These are phyloP conservation scores for Gonatopus flavifemur DNA, from an alignment of 1,140 invertebrate genomes.

Conservation along the genomic window DNA sequence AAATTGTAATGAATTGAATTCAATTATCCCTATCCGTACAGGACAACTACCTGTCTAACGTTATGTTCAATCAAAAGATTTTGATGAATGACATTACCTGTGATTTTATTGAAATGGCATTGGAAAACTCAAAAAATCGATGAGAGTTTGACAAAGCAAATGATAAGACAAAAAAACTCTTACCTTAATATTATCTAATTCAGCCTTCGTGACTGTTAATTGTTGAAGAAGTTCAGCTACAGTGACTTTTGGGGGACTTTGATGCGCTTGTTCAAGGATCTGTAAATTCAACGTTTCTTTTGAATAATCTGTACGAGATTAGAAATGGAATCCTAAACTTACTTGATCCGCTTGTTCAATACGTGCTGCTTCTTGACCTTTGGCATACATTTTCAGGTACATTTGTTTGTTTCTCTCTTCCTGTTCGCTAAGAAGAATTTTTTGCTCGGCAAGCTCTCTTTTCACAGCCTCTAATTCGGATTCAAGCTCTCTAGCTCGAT, in stretches of 20 bases:
- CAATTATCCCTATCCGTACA: too few relatives aligned
- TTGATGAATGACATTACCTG: too few relatives aligned
- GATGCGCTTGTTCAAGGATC: conserved; percentile 64
- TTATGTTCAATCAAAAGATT: too few relatives aligned
- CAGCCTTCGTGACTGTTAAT: conserved; percentile 76
- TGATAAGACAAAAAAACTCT: background rate
- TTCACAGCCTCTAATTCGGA: conserved; percentile 69
- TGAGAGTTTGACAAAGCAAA: conserved; percentile 2
- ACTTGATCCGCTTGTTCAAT: conserved; percentile 68
- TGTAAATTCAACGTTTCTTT: conserved; percentile 50
- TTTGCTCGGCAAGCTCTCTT: conserved; percentile 61
- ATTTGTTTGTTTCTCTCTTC: conserved; percentile 75
- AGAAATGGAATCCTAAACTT: too few relatives aligned
- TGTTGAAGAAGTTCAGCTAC: conserved; percentile 78
- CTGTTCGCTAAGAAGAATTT: conserved; percentile 60
- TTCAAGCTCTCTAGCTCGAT: conserved; percentile 68
- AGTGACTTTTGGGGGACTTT: conserved; percentile 66
- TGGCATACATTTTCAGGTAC: conserved; percentile 81
- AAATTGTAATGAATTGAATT: too few relatives aligned
- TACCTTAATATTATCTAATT: conserved; percentile 84
- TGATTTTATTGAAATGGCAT: too few relatives aligned
- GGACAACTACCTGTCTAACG: too few relatives aligned
- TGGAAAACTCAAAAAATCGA: background rate
- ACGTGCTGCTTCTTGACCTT: conserved; percentile 76
- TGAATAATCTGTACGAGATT: too few relatives aligned